phyloP scores from a whole-genome alignment of 2,113 vertebrate species.

The Cephalophus harveyi region DNA sequence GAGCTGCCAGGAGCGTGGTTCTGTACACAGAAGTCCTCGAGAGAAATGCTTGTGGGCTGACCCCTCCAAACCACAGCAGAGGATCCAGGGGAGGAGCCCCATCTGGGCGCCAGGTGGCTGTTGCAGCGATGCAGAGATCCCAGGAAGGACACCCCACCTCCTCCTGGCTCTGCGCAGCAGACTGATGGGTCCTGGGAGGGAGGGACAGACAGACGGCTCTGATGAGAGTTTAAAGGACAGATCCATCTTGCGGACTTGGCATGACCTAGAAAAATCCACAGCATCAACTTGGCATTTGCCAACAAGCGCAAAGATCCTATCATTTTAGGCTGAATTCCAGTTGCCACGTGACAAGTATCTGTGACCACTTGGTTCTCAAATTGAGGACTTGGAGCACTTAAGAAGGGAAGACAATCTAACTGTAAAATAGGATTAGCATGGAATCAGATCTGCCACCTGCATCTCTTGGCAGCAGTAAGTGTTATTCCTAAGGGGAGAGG shows the following conservation, averaged over 20 bases:
- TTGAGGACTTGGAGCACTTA: neutral
- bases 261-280: conserved; percentile 7
- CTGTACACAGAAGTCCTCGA: neutral
- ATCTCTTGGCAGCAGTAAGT: neutral
- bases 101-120: neutral
- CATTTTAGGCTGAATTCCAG: neutral
- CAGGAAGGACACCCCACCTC: neutral
- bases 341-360: neutral
- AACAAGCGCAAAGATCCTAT: neutral
- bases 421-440: neutral
- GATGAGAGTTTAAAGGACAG: neutral
- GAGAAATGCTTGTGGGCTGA: neutral
- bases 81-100: neutral
- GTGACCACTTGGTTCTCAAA: neutral
- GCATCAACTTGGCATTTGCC: neutral
- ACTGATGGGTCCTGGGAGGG: neutral
- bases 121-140: neutral
- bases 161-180: neutral
- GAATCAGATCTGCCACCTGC: neutral
- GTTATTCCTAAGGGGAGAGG: neutral
- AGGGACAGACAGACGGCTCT: neutral
- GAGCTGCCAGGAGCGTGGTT: rapidly evolving
- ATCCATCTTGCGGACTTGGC: neutral
- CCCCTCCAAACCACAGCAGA: neutral
- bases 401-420: neutral